These are phyloP conservation scores for Sthenelais limicola DNA, from an alignment of 2,888 invertebrate species.

Conservation along the genomic window DNA sequence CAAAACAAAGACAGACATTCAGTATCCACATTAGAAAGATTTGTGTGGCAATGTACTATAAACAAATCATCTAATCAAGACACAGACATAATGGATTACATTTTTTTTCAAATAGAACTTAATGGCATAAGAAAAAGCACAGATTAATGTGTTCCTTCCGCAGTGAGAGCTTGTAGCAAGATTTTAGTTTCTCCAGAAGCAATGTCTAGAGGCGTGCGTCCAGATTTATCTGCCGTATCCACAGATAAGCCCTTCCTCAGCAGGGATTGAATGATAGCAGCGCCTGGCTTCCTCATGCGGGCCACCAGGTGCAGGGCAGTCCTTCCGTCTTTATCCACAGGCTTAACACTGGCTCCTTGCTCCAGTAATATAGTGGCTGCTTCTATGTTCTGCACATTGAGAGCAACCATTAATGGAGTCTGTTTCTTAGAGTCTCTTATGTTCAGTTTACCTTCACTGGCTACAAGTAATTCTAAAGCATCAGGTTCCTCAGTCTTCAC, in stretches of 20 bases:
- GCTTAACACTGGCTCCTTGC: slow-evolving; percentile 36
- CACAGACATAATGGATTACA: too few species aligned
- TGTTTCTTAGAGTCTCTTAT: slow-evolving; percentile 22
- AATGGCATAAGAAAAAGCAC: not conserved
- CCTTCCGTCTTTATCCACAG: slow-evolving; percentile 38
- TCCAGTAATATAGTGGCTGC: slow-evolving; percentile 40
- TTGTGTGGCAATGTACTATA: too few species aligned
- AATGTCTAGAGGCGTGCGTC: slow-evolving; percentile 25
- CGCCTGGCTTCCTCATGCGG: slow-evolving; percentile 12
- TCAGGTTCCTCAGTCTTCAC: slow-evolving; percentile 42
- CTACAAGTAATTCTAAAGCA: slow-evolving; percentile 47
- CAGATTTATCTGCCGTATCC: slow-evolving; percentile 16
- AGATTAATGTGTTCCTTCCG: slow-evolving; percentile 16
- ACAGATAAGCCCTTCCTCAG: slow-evolving; percentile 17
- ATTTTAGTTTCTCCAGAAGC: slow-evolving; percentile 14
- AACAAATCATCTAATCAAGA: too few species aligned
- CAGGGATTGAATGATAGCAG: slow-evolving; percentile 16
- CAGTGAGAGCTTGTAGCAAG: not conserved
- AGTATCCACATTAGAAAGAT: too few species aligned
- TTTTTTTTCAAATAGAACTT: too few species aligned
- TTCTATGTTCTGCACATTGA: slow-evolving; percentile 27
- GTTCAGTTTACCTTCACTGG: slow-evolving; percentile 44
- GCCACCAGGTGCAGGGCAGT: slow-evolving; percentile 42
- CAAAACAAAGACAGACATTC: too few species aligned
- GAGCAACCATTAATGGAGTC: slow-evolving; percentile 28